These are phyloP conservation scores for Pandion haliaetus DNA, from an alignment of 2,113 vertebrate genomes.

Conservation along the genomic window DNA sequence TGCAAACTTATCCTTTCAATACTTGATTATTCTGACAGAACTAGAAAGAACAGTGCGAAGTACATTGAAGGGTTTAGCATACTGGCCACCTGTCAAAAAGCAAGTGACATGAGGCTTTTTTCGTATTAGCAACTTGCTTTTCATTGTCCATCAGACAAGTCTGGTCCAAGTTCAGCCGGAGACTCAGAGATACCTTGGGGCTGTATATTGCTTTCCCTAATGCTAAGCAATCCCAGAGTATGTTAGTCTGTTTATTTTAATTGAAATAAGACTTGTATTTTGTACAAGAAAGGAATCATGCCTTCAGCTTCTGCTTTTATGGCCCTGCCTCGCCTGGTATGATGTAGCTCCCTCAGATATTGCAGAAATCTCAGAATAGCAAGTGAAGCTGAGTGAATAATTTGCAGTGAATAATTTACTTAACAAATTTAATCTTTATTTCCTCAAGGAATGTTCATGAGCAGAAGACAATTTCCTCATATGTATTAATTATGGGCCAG, in stretches of 20 bases:
- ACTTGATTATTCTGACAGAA: neutral
- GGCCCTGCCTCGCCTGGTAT: neutral
- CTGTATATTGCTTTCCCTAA: neutral
- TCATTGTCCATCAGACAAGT: neutral
- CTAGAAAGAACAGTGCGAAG: neutral
- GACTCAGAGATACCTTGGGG: neutral
- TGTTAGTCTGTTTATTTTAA: neutral
- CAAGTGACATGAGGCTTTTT: neutral
- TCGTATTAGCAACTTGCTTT: neutral
- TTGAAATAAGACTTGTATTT: neutral
- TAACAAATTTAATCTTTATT: conserved; percentile 43
- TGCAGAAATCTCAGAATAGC: conserved; percentile 26
- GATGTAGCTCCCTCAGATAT: neutral
- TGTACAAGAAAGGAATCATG: neutral
- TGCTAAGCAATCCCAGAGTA: neutral
- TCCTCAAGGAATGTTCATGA: conserved; percentile 37
- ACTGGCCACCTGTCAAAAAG: neutral
- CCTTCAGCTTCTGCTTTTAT: neutral
- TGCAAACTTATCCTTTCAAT: neutral
- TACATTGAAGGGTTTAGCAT: neutral
- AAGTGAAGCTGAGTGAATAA: conserved; percentile 20
- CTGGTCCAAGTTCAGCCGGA: neutral
- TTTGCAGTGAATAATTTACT: conserved; percentile 60
- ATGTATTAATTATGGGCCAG: conserved; percentile 34
- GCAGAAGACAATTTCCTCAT: conserved; percentile 33